Evolutionary conservation across 1,140 invertebrate genomes (phyloP).

Genomic region (Chlorops oryzae): DNA sequence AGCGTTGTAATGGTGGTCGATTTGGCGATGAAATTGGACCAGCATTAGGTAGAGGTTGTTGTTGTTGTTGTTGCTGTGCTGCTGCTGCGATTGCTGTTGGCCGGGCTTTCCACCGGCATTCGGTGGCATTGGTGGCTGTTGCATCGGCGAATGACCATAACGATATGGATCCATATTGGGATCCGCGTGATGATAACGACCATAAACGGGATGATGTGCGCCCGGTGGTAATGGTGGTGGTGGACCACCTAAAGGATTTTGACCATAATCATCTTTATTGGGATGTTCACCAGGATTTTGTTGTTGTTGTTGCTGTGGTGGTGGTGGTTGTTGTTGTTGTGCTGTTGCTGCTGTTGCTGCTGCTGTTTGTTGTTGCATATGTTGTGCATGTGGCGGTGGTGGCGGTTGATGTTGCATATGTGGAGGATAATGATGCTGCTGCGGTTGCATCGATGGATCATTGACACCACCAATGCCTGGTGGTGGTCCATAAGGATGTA

Average conservation of each 20-base stretch:
- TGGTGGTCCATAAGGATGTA: constrained; percentile 36
- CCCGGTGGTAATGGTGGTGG: constrained; percentile 33
- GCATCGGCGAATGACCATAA: constrained; percentile 33
- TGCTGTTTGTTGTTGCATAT: constrained; percentile 32
- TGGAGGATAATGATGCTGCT: constrained; percentile 23
- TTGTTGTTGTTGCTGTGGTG: constrained; percentile 24
- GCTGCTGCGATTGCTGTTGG: constrained; percentile 18
- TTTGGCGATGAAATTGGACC: constrained; percentile 36
- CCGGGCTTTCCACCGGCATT: constrained; percentile 30
- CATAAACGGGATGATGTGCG: constrained; percentile 35
- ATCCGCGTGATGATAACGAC: constrained; percentile 35
- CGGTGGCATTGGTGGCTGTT: constrained; percentile 29
- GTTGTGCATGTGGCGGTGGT: constrained; percentile 29
- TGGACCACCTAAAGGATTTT: constrained; percentile 16
- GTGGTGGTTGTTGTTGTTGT: constrained; percentile 22
- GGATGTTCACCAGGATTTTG: constrained; percentile 28
- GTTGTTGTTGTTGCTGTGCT: no score
- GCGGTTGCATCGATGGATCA: constrained; percentile 35
- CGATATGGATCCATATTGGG: constrained; percentile 45
- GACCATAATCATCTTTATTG: constrained; percentile 38
- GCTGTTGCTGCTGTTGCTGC: no score
- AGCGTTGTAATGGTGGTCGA: constrained; percentile 42
- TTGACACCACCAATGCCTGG: constrained; percentile 23
- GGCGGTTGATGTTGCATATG: constrained; percentile 33
- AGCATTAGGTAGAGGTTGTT: constrained; percentile 8